These are phyloP conservation scores for Discoglossus pictus DNA, from an alignment of 2,797 vertebrate genomes.

Conservation along the genomic window DNA sequence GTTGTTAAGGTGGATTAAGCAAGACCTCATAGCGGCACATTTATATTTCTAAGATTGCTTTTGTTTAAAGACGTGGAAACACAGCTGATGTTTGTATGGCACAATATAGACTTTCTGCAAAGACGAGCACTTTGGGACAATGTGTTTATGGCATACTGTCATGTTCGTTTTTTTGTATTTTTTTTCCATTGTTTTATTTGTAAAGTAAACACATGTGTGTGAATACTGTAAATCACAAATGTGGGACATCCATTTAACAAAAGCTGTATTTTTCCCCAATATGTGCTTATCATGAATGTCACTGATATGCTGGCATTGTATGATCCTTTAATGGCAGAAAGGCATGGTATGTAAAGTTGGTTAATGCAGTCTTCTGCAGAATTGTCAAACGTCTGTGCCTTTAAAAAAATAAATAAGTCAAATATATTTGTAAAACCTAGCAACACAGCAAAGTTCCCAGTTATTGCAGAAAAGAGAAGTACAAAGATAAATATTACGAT, in stretches of 20 bases:
- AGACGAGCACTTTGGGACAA: constrained; percentile 20
- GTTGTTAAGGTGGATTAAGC: constrained; percentile 72
- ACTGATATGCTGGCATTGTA: too few relatives aligned
- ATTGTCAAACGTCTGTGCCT: constrained; percentile 35
- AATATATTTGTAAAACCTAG: constrained; percentile 24
- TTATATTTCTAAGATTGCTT: constrained; percentile 45
- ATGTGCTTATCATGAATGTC: constrained; percentile 6
- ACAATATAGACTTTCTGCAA: constrained; percentile 39
- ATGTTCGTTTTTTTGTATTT: background rate
- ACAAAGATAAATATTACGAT: too few relatives aligned
- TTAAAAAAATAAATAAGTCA: constrained; percentile 11
- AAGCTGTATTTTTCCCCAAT: background rate
- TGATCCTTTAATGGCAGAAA: constrained; percentile 15
- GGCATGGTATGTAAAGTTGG: constrained; percentile 15
- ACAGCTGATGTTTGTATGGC: constrained; percentile 41
- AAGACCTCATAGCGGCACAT: constrained; percentile 46
- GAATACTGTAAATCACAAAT: too few relatives aligned
- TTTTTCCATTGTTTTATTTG: too few relatives aligned
- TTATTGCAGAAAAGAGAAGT: too few relatives aligned
- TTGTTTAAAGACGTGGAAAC: constrained; percentile 42
- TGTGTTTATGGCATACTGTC: constrained; percentile 34
- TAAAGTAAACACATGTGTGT: too few relatives aligned
- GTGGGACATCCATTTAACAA: background rate
- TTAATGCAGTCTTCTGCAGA: too few relatives aligned
- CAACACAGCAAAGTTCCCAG: too few relatives aligned